Evolutionary conservation across 2,888 invertebrate species (phyloP), one percentile per base, ranked within the genome.

Genomic region (Deroplatys truncata): DNA sequence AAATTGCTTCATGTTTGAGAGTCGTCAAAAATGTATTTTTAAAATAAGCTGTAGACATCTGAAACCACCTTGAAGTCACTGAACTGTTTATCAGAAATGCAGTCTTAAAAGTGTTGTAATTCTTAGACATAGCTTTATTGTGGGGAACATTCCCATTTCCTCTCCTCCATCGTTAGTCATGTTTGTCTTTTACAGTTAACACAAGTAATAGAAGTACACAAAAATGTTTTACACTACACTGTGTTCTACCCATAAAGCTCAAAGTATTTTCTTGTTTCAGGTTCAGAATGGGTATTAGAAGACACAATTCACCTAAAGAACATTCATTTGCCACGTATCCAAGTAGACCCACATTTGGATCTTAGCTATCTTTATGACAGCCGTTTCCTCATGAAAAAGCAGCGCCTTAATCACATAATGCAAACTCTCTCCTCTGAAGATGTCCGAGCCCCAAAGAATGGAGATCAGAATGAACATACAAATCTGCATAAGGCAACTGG

Each of bases 221-320:
- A 31, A 31, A 31, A 31, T 31, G 31, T 5, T 35, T 56, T 56
- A 56, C 16, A 56, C 16, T 20, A 72, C 20, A 20, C 2, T 56
- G 35, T 43, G 13, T 3, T 43, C 7, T 43, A 43, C 43, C 13
- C 8, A 13, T 5, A 49, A 8, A 35, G 20, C 20, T 72, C 20
- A 20, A 20, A 72, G 4, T 7, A 2, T 72, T 72, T 16, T 72
- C 25, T 72, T 56, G 2, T 90, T 90, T 13, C 88, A 93, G 93
- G 95, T 16, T 95, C 95, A 20, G 95, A 95, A 92, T 99, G 99
- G 99, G 95, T 98, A 85, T 94, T 98, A 20, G 99, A 99, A 93
- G 99, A 99, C 92, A 98, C 98, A 0, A 98, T 99, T 91, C 98
- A 98, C 91, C 93, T 99, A 92, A 97, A 98, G 93, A 98, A 99